Conservation (phyloP, 2,888 invertebrate genomes). For the Caenorhabditis imperialis region DNA sequence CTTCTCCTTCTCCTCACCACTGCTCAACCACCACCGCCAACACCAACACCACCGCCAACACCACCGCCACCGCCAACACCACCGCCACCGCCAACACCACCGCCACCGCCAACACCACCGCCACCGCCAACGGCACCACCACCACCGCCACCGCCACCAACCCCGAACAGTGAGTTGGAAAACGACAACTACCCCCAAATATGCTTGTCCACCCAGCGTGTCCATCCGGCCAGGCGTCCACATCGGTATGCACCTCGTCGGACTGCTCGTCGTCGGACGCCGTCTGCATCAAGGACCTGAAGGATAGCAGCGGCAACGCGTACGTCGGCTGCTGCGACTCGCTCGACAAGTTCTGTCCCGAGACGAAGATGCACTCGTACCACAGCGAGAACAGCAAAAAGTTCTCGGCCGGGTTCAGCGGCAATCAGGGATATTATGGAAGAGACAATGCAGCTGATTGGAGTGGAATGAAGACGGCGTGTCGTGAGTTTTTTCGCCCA, state of each 20-base stretch:
- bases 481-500: slow-evolving; percentile 30
- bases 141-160: not conserved
- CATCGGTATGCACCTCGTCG: too few species aligned
- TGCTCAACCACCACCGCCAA: not conserved
- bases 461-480: slow-evolving; percentile 4
- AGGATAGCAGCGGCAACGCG: not conserved
- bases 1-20: slow-evolving; percentile 1
- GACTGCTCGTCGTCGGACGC: too few species aligned
- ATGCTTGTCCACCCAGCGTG: too few species aligned
- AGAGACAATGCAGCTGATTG: not conserved
- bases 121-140: not conserved
- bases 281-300: too few species aligned
- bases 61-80: not conserved
- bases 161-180: too few species aligned
- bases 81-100: not conserved
- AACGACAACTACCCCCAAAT: too few species aligned
- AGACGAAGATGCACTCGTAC: not conserved
- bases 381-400: not conserved
- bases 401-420: not conserved
- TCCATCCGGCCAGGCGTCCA: too few species aligned
- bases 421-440: not conserved
- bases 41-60: not conserved
- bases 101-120: not conserved
- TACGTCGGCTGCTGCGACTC: not conserved
- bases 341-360: not conserved